Percentiles rank a stretch among this genome's conserved stretches.
Conservation (phyloP, 2,113 vertebrate species). For the Tragelaphus imberbis region DNA sequence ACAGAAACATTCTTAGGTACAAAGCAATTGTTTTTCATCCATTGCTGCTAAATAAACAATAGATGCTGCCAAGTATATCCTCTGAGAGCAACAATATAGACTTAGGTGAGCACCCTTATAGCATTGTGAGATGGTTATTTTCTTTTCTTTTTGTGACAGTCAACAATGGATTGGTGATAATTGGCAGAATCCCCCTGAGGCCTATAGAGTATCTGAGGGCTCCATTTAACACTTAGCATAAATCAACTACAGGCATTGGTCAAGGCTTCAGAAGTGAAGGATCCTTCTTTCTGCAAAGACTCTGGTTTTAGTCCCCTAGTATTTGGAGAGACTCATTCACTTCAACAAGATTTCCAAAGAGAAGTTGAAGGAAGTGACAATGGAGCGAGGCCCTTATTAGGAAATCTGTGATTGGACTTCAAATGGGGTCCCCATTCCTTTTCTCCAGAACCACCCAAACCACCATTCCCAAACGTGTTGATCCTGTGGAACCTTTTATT, state of each 20-base stretch:
- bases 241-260: neutral
- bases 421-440: rapidly evolving
- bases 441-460: neutral
- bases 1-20: conserved; percentile 28
- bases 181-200: neutral
- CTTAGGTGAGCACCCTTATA: neutral
- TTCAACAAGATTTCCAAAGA: neutral
- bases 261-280: neutral
- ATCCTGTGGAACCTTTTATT: neutral
- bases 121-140: neutral
- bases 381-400: neutral
- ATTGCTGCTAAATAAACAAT: neutral
- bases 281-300: neutral
- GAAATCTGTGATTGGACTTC: neutral
- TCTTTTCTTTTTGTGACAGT: neutral
- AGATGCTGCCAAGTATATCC: neutral
- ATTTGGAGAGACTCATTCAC: neutral
- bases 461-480: rapidly evolving
- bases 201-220: neutral
- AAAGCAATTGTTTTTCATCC: neutral
- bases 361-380: neutral
- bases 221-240: neutral
- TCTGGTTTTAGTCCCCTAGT: too few relatives aligned
- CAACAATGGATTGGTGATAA: neutral
- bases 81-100: neutral